Evolutionary conservation across 1,140 invertebrate species (phyloP), one percentile per base, ranked within the genome.

Genomic region (Trichonephila clavata): DNA sequence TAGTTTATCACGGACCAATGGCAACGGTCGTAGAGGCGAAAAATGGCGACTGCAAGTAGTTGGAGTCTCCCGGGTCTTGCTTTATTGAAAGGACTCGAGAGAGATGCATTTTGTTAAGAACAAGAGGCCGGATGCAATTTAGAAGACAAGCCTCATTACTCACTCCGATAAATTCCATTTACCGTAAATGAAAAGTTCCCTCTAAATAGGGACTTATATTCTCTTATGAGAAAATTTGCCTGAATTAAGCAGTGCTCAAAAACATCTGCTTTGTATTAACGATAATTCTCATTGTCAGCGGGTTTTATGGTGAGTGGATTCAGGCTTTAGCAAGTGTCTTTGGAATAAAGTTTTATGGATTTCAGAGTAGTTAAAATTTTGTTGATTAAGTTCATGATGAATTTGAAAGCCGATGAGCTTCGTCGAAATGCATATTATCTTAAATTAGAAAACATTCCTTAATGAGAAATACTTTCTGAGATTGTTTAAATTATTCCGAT

Each of bases 121-220:
- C 32, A 89, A 89, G 65, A 50, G 50, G 43, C 27, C 27, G 63
- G 60, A 80, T 60, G 89, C 50, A 90, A 90, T 90, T 90, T 90
- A 61, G 68, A 80, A 81, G 89, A 81, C 68, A 90, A 90, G 89
- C 89, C 71, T 80, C 89, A 90, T 90, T 90, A 90, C 71, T 90
- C 71, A 80, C 27, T 61, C 27, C 71, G 89, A 90, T 90, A 90
- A 90, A 90, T 81, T 90, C 57, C 68, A 90, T 60, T 80, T 80
- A 57, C 77, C 24, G 68, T 60, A 77, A 81, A 81, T 80, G 89
- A 90, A 90, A 90, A 90, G 68, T 90, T 21, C 50, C 32, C 57
- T 50, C 27, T 87, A 39, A 80, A 60, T 39, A 50, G 32, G 61
- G 60, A 43, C 32, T 68, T 71, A 43, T 68, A 88, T 68, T 27